Evolutionary conservation across 2,113 vertebrate species (phyloP), one percentile per base, ranked within the genome.

Genomic region (Regulus satrapa): DNA sequence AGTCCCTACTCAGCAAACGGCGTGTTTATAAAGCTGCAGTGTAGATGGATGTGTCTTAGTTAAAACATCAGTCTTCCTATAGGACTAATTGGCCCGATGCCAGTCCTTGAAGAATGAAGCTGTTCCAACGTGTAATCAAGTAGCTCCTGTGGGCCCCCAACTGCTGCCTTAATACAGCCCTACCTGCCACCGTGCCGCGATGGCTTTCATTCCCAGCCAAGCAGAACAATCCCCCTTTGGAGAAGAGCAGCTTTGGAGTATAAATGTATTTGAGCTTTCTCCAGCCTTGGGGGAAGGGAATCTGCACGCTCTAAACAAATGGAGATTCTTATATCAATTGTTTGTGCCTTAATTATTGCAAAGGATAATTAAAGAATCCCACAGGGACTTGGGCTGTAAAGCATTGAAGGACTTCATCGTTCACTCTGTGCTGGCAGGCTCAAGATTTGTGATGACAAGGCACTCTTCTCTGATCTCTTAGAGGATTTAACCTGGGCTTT

Each of bases 41-140:
- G 76, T 78, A 82, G 91, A 95, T 92, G 73, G 88, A 96, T 97
- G 66, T 82, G 55, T 41, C 76, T 94, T 93, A 63, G 85, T 93
- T 94, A 94, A 94, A 96, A 83, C 85, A 97, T 96, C 89, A 72
- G 66, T 85, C 94, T 96, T 96, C 76, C 81, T 96, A 38, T 25
- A 94, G 75, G 79, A 92, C 92, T 96, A 94, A 96, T 94, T 97
- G 97, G 93, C 92, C 80, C 52, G 20, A 11, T 74, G 96, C 97
- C 96, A 94, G 78, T 36, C 67, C 31, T 64, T 95, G 94, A 94
- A 64, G 96, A 92, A 96, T 94, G 96, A 97, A 96, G 92, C 95
- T 96, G 94, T 95, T 97, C 87, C 92, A 97, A 89, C 34, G 21
- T 96, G 95, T 95, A 94, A 97, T 96, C 94, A 97, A 96, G 89